Percentiles rank a stretch among this genome's conserved stretches.
Evolutionary conservation across 1,140 invertebrate species (phyloP).

Genomic region (Diplogasteroides magnus): DNA sequence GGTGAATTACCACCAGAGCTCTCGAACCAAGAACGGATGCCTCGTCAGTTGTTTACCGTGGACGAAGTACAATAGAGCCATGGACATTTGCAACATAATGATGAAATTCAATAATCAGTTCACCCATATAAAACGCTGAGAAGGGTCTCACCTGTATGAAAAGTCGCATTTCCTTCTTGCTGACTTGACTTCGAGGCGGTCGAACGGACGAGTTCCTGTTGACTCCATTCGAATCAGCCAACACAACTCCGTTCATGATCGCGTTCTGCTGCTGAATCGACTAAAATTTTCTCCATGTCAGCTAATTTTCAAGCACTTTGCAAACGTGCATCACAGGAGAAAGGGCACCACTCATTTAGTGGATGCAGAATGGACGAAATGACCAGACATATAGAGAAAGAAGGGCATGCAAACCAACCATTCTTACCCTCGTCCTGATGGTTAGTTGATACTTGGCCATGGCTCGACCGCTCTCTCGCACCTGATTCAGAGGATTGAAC

Average conservation of each 20-base stretch:
- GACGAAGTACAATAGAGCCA: too few species aligned
- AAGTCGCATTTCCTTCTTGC: constrained; percentile 40
- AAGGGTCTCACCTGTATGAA: constrained; percentile 34
- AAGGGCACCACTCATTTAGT: too few species aligned
- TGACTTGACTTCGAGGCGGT: constrained; percentile 38
- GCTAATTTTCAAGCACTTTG: background rate
- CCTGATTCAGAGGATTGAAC: background rate
- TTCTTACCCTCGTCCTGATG: constrained; percentile 36
- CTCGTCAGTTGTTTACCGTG: too few species aligned
- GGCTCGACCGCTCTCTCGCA: constrained; percentile 37
- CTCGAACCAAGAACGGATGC: too few species aligned
- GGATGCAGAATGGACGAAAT: too few species aligned
- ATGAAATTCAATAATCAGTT: too few species aligned
- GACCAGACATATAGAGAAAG: too few species aligned
- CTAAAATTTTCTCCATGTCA: background rate
- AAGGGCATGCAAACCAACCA: too few species aligned
- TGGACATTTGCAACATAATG: too few species aligned
- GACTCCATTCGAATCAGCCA: constrained; percentile 17
- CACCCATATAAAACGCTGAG: too few species aligned
- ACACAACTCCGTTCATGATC: constrained; percentile 21
- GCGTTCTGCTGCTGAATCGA: constrained; percentile 34
- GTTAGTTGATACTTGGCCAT: constrained; percentile 44
- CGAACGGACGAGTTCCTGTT: constrained; percentile 29
- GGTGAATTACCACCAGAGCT: too few species aligned
- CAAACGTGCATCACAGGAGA: too few species aligned